These are phyloP conservation scores for Tachyglossus aculeatus DNA, from an alignment of 2,797 vertebrate species.

Conservation along the genomic window DNA sequence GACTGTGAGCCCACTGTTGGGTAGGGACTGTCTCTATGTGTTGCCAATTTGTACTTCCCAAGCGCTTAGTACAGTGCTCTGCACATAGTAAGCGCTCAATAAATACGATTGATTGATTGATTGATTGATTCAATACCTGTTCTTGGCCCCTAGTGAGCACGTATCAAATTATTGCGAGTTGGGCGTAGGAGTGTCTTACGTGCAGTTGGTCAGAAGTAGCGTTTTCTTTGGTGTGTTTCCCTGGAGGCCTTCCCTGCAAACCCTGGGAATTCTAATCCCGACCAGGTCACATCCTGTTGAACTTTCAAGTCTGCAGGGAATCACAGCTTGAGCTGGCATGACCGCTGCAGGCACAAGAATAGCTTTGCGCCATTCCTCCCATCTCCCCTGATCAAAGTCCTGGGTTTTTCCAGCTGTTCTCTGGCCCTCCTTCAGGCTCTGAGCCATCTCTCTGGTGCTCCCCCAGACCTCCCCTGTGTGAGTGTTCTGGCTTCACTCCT, in stretches of 20 bases:
- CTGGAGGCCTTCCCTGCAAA: background rate
- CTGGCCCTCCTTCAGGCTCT: background rate
- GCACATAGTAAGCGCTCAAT: too few species aligned
- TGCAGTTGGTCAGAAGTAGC: background rate
- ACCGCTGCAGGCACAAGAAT: background rate
- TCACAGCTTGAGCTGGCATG: background rate
- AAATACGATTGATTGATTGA: too few species aligned
- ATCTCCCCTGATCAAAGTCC: background rate
- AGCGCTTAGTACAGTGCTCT: too few species aligned
- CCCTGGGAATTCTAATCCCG: background rate
- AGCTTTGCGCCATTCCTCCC: background rate
- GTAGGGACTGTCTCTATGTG: too few species aligned
- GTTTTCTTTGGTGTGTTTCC: background rate
- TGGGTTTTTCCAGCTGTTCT: background rate
- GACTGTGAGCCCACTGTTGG: too few species aligned
- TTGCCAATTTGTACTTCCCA: too few species aligned
- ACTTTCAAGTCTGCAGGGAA: background rate
- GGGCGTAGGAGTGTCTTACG: background rate
- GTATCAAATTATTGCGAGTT: too few species aligned
- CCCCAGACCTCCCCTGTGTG: background rate
- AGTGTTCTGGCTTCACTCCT: background rate
- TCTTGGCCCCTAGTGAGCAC: too few species aligned
- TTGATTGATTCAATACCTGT: too few species aligned
- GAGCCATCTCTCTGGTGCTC: background rate
- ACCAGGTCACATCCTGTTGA: background rate